phyloP scores from a whole-genome alignment of 2,797 vertebrate genomes.

The Falco naumanni region DNA sequence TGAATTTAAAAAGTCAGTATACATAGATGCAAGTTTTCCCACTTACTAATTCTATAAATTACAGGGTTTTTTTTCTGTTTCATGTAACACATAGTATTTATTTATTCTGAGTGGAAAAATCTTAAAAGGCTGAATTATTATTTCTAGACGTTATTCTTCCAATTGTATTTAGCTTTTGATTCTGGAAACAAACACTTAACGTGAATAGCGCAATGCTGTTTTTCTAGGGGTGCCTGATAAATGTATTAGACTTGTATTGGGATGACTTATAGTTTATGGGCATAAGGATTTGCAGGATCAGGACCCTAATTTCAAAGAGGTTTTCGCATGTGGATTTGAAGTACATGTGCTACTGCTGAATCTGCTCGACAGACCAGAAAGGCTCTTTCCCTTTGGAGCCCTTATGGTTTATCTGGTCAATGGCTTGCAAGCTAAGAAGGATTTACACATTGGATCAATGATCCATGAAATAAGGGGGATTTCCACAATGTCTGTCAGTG shows the following conservation, averaged over 20 bases:
- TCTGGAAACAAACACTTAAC: background rate
- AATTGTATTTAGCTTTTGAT: background rate
- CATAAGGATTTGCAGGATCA: conserved; percentile 28
- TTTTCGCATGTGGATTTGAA: conserved; percentile 41
- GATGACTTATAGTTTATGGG: background rate
- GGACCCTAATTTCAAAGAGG: conserved; percentile 25
- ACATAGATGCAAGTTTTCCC: background rate
- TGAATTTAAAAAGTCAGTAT: background rate
- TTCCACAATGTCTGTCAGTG: conserved; percentile 54
- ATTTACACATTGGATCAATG: conserved; percentile 62
- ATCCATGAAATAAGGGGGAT: conserved; percentile 69
- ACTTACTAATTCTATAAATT: background rate
- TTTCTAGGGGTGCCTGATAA: background rate
- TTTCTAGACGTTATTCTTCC: background rate
- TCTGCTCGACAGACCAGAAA: conserved; percentile 45
- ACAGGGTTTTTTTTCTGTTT: background rate
- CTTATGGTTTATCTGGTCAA: conserved; percentile 68
- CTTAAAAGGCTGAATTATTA: background rate
- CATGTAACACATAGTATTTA: background rate
- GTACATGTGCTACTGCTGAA: conserved; percentile 36
- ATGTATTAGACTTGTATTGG: background rate
- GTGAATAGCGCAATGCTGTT: background rate
- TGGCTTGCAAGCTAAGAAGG: conserved; percentile 56
- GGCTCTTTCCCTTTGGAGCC: conserved; percentile 58
- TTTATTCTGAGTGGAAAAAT: background rate